These are phyloP conservation scores for Hemiprocne comata DNA, from an alignment of 2,113 vertebrate genomes.

Conservation along the genomic window DNA sequence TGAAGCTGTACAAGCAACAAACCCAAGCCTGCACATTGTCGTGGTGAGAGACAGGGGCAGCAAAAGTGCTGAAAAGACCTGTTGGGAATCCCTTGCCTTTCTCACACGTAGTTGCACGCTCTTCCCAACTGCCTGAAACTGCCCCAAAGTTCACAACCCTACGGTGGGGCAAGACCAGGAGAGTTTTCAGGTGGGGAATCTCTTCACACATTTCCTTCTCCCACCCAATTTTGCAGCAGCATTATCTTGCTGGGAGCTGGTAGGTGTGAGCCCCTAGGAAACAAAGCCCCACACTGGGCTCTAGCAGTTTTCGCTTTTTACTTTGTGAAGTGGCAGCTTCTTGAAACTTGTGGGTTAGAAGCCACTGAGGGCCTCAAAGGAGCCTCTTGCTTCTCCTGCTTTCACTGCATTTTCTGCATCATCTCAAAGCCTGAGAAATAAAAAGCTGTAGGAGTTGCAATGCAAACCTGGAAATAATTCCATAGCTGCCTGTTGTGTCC, in stretches of 20 bases:
- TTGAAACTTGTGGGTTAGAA: background rate
- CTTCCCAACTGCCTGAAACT: background rate
- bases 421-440: background rate
- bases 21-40: accelerated
- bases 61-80: background rate
- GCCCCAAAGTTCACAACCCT: background rate
- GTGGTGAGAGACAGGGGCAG: background rate
- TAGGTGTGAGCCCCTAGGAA: background rate
- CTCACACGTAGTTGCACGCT: accelerated
- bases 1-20: accelerated
- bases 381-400: background rate
- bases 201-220: background rate
- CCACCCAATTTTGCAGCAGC: background rate
- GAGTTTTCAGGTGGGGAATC: background rate
- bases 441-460: background rate
- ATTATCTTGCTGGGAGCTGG: background rate
- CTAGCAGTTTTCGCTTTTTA: background rate
- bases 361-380: too few relatives aligned
- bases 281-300: accelerated
- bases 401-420: background rate
- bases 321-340: background rate
- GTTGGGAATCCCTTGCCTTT: background rate
- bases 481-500: background rate
- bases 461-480: background rate
- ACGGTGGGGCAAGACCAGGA: background rate